A percentile compares a stretch with the other conserved stretches of the same genome.
phyloP scores from a whole-genome alignment of 2,888 invertebrate species.

The Drosophila villosipedis region DNA sequence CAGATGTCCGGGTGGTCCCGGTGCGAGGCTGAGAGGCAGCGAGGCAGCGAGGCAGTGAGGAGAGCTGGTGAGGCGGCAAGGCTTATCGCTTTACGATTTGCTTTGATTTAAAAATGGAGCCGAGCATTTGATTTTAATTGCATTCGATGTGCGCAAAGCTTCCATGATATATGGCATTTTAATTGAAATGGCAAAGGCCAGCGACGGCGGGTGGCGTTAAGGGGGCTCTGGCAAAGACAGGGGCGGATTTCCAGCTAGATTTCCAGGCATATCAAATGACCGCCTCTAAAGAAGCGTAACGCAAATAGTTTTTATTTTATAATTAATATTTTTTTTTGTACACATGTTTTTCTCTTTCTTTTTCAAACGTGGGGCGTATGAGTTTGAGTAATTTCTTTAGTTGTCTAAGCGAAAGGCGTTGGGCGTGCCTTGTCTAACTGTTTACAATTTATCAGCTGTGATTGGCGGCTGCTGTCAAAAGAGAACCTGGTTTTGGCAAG shows the following conservation, averaged over 20 bases:
- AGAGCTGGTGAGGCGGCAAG: not conserved
- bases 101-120: conserved; percentile 65
- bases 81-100: conserved; percentile 74
- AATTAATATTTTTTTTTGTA: conserved; percentile 46
- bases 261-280: conserved; percentile 47
- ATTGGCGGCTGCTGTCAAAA: conserved; percentile 19
- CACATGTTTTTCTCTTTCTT: conserved; percentile 12
- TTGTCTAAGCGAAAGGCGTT: conserved; percentile 25
- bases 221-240: not conserved
- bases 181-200: conserved; percentile 74
- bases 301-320: conserved; percentile 56
- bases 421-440: conserved; percentile 30
- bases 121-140: conserved; percentile 80
- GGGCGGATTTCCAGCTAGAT: conserved; percentile 18
- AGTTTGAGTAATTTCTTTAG: conserved; percentile 39
- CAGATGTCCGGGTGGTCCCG: conserved; percentile 61
- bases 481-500: not conserved
- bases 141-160: conserved; percentile 67
- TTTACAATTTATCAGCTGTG: conserved; percentile 32
- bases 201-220: not conserved
- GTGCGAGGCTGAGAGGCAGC: not conserved
- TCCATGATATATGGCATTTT: conserved; percentile 72
- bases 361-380: conserved; percentile 41
- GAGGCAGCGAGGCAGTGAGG: not conserved
- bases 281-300: conserved; percentile 39